These are phyloP conservation scores for Psephotus haematonotus DNA, from an alignment of 2,113 vertebrate species.

Conservation along the genomic window DNA sequence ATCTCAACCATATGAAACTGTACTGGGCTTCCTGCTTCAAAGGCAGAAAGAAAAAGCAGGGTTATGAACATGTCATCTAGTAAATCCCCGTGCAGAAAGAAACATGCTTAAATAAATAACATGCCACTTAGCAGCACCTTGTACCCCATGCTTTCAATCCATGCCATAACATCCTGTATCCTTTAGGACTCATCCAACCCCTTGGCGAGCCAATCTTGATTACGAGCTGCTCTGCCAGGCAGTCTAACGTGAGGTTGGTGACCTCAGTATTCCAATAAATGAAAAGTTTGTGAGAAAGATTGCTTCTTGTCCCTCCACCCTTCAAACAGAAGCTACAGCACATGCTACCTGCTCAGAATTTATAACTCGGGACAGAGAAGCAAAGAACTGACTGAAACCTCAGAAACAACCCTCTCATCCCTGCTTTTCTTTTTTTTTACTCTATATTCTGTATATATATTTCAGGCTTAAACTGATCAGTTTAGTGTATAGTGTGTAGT, in stretches of 20 bases:
- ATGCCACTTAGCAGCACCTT: neutral
- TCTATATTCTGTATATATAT: neutral
- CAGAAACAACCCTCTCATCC: neutral
- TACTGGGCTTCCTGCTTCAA: neutral
- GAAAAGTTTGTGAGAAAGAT: neutral
- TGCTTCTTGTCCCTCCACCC: neutral
- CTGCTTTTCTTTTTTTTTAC: neutral
- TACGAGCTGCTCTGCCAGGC: neutral
- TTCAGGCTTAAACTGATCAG: neutral
- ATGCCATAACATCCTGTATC: too few relatives aligned
- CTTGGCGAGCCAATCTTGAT: accelerated
- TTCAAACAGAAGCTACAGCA: neutral
- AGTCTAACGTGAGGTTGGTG: neutral
- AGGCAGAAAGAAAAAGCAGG: neutral
- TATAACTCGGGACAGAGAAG: neutral
- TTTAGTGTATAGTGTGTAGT: neutral
- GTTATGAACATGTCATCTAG: neutral
- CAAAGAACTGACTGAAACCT: neutral
- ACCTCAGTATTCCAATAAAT: neutral
- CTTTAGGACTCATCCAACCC: neutral
- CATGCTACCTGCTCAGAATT: neutral
- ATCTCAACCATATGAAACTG: neutral
- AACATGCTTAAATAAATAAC: neutral
- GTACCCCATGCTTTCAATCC: neutral
- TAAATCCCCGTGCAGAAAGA: neutral